phyloP scores from a whole-genome alignment of 2,888 invertebrate species.

The Coenonympha glycerion region DNA sequence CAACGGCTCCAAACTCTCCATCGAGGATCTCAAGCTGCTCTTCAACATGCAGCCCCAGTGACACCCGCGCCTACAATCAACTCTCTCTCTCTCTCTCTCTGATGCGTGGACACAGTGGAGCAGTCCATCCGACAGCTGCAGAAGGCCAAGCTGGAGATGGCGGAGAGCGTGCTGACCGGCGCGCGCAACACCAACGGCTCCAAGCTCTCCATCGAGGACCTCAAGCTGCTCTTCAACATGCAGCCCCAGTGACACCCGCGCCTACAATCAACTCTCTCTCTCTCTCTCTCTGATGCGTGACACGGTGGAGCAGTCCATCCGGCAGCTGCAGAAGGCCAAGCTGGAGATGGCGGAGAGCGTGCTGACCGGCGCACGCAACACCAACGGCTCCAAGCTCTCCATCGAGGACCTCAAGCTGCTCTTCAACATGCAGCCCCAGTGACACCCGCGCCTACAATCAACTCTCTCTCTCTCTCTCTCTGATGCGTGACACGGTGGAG shows the following conservation, averaged over 20 bases:
- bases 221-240: conserved; percentile 82
- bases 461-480: no score
- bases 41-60: conserved; percentile 73
- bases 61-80: not conserved
- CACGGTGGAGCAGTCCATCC: conserved; percentile 92
- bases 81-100: no score
- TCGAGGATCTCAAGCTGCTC: conserved; percentile 85
- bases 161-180: conserved; percentile 85
- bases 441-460: no score
- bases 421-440: conserved; percentile 73
- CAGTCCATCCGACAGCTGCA: conserved; percentile 88
- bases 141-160: conserved; percentile 84
- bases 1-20: conserved; percentile 81
- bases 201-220: conserved; percentile 87
- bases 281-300: no score
- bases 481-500: conserved; percentile 92
- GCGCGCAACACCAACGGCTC: conserved; percentile 77
- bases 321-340: conserved; percentile 87
- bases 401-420: conserved; percentile 86
- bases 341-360: conserved; percentile 84
- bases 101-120: conserved; percentile 91
- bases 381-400: conserved; percentile 80
- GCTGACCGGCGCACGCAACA: conserved; percentile 81
- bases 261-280: not conserved
- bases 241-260: conserved; percentile 31